A percentile compares a stretch with the other conserved stretches of the same genome.
Evolutionary conservation across 2,888 invertebrate genomes (phyloP).

Genomic region (Mythimna lalbum): DNA sequence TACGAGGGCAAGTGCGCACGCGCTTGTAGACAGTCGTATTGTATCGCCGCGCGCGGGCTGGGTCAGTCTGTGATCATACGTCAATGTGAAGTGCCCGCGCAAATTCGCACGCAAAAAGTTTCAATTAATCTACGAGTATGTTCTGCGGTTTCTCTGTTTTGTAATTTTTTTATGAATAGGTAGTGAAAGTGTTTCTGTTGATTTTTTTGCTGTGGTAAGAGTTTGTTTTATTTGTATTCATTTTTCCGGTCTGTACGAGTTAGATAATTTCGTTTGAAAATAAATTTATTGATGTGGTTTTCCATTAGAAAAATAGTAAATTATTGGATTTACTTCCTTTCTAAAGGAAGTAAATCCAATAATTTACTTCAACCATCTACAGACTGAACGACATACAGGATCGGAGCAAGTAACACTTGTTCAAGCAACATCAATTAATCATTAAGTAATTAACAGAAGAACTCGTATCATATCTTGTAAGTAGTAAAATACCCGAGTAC

Average conservation of each 20-base stretch:
- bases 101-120: slow-evolving; percentile 21
- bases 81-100: slow-evolving; percentile 34
- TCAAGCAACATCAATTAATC: slow-evolving; percentile 18
- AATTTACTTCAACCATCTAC: background rate
- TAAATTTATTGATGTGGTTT: background rate
- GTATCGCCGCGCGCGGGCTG: slow-evolving; percentile 5
- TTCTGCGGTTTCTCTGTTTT: slow-evolving; percentile 13
- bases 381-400: background rate
- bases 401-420: slow-evolving; percentile 11
- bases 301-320: no score
- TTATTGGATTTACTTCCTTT: no score
- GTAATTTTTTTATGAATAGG: slow-evolving; percentile 5
- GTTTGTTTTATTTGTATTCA: background rate
- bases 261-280: background rate
- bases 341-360: background rate
- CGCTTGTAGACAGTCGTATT: slow-evolving; percentile 39
- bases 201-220: slow-evolving; percentile 27
- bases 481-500: background rate
- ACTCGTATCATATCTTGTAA: background rate
- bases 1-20: slow-evolving; percentile 39
- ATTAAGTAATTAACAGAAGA: background rate
- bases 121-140: slow-evolving; percentile 21
- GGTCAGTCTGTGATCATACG: slow-evolving; percentile 50
- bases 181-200: slow-evolving; percentile 22
- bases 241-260: background rate